Conservation (phyloP, 2,888 invertebrate genomes). For the Acanthococcus lagerstroemiae region DNA sequence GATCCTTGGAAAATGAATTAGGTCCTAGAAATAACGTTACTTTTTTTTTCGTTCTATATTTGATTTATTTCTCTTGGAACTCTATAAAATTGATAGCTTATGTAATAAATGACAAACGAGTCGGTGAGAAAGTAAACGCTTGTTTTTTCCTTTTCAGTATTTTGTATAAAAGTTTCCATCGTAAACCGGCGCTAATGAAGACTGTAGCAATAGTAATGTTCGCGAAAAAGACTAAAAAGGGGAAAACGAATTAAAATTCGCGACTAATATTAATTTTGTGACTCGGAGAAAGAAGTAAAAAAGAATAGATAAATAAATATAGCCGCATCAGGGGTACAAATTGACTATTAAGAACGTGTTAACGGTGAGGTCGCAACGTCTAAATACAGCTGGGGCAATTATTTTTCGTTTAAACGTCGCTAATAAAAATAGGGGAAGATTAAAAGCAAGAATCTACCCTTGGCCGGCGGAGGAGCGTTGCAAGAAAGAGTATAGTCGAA, state of each 20-base stretch:
- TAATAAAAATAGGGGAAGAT: conserved; percentile 17
- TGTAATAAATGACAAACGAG: conserved; percentile 27
- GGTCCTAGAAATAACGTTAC: conserved; percentile 26
- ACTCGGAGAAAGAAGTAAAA: too few relatives aligned
- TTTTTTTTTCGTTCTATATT: conserved; percentile 20
- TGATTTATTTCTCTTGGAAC: conserved; percentile 24
- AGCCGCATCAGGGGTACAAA: too few relatives aligned
- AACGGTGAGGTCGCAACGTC: too few relatives aligned
- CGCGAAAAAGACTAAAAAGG: too few relatives aligned
- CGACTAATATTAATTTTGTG: too few relatives aligned
- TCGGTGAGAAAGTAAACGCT: conserved; percentile 17
- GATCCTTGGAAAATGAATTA: conserved; percentile 22
- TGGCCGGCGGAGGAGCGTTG: not conserved
- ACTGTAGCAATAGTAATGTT: too few relatives aligned
- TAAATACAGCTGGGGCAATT: too few relatives aligned
- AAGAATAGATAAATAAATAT: too few relatives aligned
- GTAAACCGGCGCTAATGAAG: too few relatives aligned
- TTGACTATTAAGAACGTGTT: too few relatives aligned
- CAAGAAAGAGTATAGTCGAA: not conserved
- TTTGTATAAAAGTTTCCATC: too few relatives aligned
- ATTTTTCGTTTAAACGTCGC: conserved; percentile 21
- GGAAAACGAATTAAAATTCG: too few relatives aligned
- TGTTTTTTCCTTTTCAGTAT: not conserved
- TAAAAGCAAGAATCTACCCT: conserved; percentile 6
- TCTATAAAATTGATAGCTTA: conserved; percentile 26